Conservation (phyloP, 1,140 invertebrate species). For the Oryctes rhinoceros region DNA sequence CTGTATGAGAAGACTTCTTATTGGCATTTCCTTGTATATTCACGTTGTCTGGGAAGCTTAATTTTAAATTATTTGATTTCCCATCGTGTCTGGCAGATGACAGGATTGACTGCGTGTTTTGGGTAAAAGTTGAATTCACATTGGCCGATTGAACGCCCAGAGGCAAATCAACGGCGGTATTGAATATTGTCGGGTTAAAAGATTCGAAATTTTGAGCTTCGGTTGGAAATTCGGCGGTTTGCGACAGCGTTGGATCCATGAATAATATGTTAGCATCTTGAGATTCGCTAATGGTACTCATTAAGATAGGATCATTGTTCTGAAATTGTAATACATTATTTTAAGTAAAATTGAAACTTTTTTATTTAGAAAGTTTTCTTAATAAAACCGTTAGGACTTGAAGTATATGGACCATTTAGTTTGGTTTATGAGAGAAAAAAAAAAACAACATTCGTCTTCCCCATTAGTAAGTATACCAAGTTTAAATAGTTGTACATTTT, state of each 20-base stretch:
- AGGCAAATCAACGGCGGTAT: not conserved
- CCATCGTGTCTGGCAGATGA: not conserved
- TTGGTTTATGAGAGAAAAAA: too few relatives aligned
- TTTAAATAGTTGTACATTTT: too few relatives aligned
- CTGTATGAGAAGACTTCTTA: not conserved
- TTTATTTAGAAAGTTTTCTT: too few relatives aligned
- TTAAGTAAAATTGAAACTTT: too few relatives aligned
- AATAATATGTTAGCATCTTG: slow-evolving; percentile 45
- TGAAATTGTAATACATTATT: slow-evolving; percentile 41
- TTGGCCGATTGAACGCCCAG: slow-evolving; percentile 1
- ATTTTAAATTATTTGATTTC: slow-evolving; percentile 11
- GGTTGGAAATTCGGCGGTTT: slow-evolving; percentile 33
- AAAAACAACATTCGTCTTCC: too few relatives aligned
- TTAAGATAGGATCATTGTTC: slow-evolving; percentile 45
- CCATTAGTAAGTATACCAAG: too few relatives aligned
- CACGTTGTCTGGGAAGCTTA: not conserved
- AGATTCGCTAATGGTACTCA: slow-evolving; percentile 43
- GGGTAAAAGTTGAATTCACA: not conserved
- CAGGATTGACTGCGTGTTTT: not conserved
- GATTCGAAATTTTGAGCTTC: slow-evolving; percentile 41
- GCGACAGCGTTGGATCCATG: slow-evolving; percentile 39
- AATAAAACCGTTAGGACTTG: too few relatives aligned
- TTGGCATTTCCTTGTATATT: not conserved
- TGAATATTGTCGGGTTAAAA: slow-evolving; percentile 31
- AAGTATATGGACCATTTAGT: too few relatives aligned